A percentile compares a stretch with the other conserved stretches of the same genome.
These are phyloP conservation scores for Carpatolechia fugitivella DNA, from an alignment of 2,888 invertebrate species.

Conservation along the genomic window DNA sequence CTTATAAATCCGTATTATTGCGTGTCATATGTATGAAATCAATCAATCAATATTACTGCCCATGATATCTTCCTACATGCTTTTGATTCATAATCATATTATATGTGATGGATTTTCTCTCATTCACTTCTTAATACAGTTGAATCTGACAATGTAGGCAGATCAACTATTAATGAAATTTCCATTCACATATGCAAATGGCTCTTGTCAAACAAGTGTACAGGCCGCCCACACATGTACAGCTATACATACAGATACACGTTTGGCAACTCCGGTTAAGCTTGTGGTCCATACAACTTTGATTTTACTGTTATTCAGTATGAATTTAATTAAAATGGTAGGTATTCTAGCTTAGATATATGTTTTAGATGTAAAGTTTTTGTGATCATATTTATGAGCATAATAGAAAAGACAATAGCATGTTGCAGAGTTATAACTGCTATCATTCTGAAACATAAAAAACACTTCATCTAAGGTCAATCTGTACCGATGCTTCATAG, in stretches of 20 bases:
- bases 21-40: too few relatives aligned
- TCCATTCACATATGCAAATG: slow-evolving; percentile 6
- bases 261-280: slow-evolving; percentile 14
- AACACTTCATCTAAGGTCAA: too few relatives aligned
- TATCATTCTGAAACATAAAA: neutral
- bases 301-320: neutral
- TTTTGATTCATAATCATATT: too few relatives aligned
- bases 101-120: neutral
- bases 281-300: neutral
- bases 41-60: neutral
- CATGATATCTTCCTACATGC: too few relatives aligned
- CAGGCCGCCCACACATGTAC: slow-evolving; percentile 1
- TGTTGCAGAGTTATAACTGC: too few relatives aligned
- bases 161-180: slow-evolving; percentile 1
- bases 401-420: too few relatives aligned
- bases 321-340: neutral
- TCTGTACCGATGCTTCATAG: too few relatives aligned
- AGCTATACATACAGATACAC: slow-evolving; percentile 13
- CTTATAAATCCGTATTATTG: too few relatives aligned
- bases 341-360: neutral
- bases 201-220: slow-evolving; percentile 6
- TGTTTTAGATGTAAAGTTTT: too few relatives aligned
- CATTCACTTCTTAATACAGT: neutral
- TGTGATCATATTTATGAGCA: too few relatives aligned
- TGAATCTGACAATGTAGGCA: neutral